Evolutionary conservation across 2,888 invertebrate species (phyloP), one percentile per base, ranked within the genome.

Genomic region (Plebejus argus): DNA sequence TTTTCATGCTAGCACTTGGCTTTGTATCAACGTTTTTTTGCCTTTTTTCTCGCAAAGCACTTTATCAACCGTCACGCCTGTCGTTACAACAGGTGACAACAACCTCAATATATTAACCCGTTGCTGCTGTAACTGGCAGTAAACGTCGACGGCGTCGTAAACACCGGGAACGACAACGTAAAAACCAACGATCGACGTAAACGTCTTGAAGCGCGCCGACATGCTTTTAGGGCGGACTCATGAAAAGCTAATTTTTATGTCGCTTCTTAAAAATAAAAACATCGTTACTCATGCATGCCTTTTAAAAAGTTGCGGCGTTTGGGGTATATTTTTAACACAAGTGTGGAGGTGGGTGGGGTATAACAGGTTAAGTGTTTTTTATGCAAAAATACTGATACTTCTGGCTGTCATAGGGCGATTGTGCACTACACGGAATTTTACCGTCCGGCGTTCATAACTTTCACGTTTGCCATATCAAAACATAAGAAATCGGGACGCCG

Each of bases 121-220:
- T 91, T 89, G 85, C 83, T 82, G 83, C 83, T 82, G 83, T 85
- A 86, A 92, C 77, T 92, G 89, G 91, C 89, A 90, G 87, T 93
- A 91, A 92, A 85, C 82, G 85, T 83, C 89, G 89, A 88, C 88
- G 85, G 80, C 83, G 79, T 89, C 91, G 88, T 93, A 93, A 93
- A 93, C 88, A 90, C 82, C 81, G 82, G 82, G 81, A 89, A 92
- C 85, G 87, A 87, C 84, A 82, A 86, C 89, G 89, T 94, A 93
- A 93, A 94, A 94, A 90, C 88, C 86, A 89, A 94, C 88, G 92
- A 89, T 82, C 86, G 83, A 88, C 81, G 89, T 93, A 93, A 94
- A 94, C 90, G 91, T 89, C 89, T 88, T 86, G 82, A 81, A 77
- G 82, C 82, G 82, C 82, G 82, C 83, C 84, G 86, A 87, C 86